Evolutionary conservation across 1,140 invertebrate species (phyloP), one percentile per base, ranked within the genome.

Genomic region (Drosophila auraria): DNA sequence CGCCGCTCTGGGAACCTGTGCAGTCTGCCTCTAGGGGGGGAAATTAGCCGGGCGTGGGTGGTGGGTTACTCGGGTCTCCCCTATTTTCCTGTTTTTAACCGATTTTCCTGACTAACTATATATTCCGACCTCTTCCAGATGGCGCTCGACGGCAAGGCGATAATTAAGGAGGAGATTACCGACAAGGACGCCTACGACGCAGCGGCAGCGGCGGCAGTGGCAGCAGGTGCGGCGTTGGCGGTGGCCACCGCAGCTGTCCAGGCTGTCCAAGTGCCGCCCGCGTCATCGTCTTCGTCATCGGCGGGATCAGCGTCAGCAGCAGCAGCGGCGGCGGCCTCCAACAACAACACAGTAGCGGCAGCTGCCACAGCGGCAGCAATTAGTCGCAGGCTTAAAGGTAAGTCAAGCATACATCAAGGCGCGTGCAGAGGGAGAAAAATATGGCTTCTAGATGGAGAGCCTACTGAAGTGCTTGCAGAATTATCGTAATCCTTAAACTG

Each of bases 111-210:
- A 38, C 57, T 17, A 50, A 45, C 57, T 17, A 50, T 47, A 74
- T 58, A 33, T 36, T 74, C 73, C 78, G 51, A 74, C 71, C 72
- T 62, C 73, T 93, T 92, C 44, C 83, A 93, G 92, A 93, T 93
- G 92, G 92, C 92, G 78, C 91, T 93, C 71, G 92, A 93, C 77
- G 91, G 92, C 53, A 92, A 93, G 74, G 86, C 92, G 76, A 93
- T 93, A 82, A 93, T 93, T 76, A 93, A 93, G 84, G 92, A 93
- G 79, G 92, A 93, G 86, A 93, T 93, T 76, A 93, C 92, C 62
- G 92, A 93, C 68, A 93, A 93, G 82, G 92, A 93, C 83, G 89
- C 91, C 33, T 93, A 93, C 65, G 92, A 93, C 73, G 86, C 84
- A 17, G 82, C 86, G 27, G 57, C 89, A 69, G 84, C 82, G 38